Evolutionary conservation across 2,888 invertebrate species (phyloP).

Genomic region (Mylabris sibirica): DNA sequence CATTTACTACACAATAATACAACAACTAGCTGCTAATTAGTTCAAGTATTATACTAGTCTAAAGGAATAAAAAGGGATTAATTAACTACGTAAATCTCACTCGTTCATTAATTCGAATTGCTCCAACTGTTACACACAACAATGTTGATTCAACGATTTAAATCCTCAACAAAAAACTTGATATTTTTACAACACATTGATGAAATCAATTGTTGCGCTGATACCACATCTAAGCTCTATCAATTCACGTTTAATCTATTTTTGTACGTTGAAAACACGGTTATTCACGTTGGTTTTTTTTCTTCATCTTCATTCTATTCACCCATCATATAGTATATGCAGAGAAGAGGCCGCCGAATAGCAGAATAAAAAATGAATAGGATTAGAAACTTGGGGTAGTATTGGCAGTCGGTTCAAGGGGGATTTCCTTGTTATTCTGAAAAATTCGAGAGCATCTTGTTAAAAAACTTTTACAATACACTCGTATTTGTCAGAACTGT

Average conservation of each 20-base stretch:
- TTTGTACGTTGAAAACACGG: conserved; percentile 22
- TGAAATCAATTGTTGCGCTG: conserved; percentile 33
- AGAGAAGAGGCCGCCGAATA: conserved; percentile 14
- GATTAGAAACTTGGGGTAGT: conserved; percentile 27
- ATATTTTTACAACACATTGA: conserved; percentile 18
- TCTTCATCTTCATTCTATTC: not conserved
- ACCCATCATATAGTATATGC: not conserved
- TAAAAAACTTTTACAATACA: conserved; percentile 32
- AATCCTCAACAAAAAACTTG: not conserved
- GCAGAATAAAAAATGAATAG: conserved; percentile 39
- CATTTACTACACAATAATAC: not conserved
- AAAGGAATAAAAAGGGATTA: conserved; percentile 8
- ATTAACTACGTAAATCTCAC: not conserved
- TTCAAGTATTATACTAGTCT: not conserved
- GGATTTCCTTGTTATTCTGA: conserved; percentile 30
- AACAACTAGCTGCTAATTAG: conserved; percentile 11
- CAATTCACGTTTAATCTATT: conserved; percentile 37
- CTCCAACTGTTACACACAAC: not conserved
- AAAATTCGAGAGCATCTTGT: conserved; percentile 25
- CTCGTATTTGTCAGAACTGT: conserved; percentile 28
- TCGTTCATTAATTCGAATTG: not conserved
- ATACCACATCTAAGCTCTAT: conserved; percentile 29
- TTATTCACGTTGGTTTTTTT: conserved; percentile 23
- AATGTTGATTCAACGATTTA: not conserved
- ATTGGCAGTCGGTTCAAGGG: conserved; percentile 32